These are phyloP conservation scores for Incurvaria masculella DNA, from an alignment of 2,888 invertebrate genomes.

Conservation along the genomic window DNA sequence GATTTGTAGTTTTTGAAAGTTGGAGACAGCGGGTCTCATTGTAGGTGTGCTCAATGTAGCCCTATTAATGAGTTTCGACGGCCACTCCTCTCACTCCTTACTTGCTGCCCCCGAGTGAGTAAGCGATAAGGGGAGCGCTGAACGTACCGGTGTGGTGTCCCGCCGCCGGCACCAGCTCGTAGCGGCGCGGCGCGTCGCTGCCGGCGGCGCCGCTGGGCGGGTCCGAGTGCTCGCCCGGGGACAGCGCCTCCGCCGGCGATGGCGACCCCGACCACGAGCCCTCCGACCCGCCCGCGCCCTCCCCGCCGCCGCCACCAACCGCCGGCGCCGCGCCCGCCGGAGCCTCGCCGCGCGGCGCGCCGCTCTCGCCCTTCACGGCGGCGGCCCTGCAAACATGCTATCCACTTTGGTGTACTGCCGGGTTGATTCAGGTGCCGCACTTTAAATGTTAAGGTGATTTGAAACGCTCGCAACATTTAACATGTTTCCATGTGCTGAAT, in stretches of 20 bases:
- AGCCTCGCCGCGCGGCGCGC: constrained; percentile 13
- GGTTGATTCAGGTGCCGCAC: too few relatives aligned
- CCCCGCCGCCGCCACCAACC: constrained; percentile 11
- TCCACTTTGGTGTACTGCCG: too few relatives aligned
- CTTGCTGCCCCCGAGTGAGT: too few relatives aligned
- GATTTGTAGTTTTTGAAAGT: too few relatives aligned
- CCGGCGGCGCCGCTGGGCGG: neutral
- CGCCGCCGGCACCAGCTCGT: constrained; percentile 31
- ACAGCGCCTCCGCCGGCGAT: constrained; percentile 30
- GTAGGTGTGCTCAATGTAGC: neutral
- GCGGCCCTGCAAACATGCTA: constrained; percentile 42
- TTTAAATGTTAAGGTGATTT: too few relatives aligned
- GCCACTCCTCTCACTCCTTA: too few relatives aligned
- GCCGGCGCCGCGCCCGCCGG: constrained; percentile 1
- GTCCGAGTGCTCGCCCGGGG: constrained; percentile 37
- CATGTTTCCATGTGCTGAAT: too few relatives aligned
- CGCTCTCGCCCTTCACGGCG: constrained; percentile 27
- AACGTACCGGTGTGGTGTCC: constrained; percentile 23
- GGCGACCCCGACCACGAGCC: constrained; percentile 30
- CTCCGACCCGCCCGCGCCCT: constrained; percentile 9
- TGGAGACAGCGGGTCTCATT: too few relatives aligned
- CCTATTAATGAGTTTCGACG: neutral
- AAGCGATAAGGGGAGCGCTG: too few relatives aligned
- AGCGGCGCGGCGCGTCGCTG: constrained; percentile 13
- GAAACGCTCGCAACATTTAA: too few relatives aligned